Base-by-base conservation (phyloP, 1,140 invertebrate genomes). In the Gonatopus flavifemur region DNA sequence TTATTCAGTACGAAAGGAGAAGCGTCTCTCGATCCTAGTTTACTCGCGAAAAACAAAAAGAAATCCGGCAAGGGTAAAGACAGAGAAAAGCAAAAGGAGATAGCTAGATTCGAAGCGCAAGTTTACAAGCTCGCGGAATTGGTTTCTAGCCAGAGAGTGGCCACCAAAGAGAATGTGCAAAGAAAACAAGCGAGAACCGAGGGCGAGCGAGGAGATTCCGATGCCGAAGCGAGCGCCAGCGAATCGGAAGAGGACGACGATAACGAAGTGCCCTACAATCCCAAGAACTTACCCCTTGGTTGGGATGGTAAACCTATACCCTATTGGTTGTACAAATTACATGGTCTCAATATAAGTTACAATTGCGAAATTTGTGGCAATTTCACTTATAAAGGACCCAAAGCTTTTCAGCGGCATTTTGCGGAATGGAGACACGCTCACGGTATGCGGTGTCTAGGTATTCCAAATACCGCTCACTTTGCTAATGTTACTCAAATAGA, bases 281-380 rank as follows among this genome's bases (percentile, higher is more conserved):
- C 98, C 0, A 99, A 99, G 80, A 99, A 99, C 80, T 76, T 99
- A 24, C 98, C 98, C 2, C 82, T 99, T 0, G 98, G 97, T 5
- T 99, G 97, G 97, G 98, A 99, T 81, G 98, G 97, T 37, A 99
- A 99, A 82, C 96, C 96, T 0, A 98, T 98, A 67, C 98, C 98
- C 0, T 99, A 99, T 76, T 99, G 98, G 97, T 77, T 99, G 20
- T 99, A 99, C 75, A 99, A 99, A 81, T 78, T 99, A 5, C 98
- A 99, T 75, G 98, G 98, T 1, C 81, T 99, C 1, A 99, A 99
- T 76, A 97, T 99, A 37, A 97, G 93, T 71, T 99, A 98, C 72
- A 96, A 92, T 52, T 99, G 98, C 77, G 98, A 99, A 78, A 99
- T 99, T 52, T 99, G 98, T 79, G 98, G 97, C n/a, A 99, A 99